phyloP scores from a whole-genome alignment of 1,140 invertebrate genomes.

The Sipha flava region DNA sequence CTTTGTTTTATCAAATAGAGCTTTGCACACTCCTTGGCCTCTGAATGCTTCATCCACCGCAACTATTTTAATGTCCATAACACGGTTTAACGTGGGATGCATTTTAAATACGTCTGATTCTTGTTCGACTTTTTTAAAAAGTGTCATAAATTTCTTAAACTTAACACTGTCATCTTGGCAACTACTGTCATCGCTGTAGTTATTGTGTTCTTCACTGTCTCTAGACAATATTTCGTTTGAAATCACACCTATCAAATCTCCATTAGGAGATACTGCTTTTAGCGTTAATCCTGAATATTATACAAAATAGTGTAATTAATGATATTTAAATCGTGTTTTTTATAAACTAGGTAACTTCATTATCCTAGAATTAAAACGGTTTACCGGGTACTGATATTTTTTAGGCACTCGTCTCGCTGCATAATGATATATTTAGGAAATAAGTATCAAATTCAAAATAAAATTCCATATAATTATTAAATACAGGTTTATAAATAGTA shows the following conservation, averaged over 20 bases:
- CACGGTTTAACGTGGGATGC: slow-evolving; percentile 49
- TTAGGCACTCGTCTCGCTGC: too few relatives aligned
- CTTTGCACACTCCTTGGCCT: slow-evolving; percentile 56
- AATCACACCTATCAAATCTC: slow-evolving; percentile 53
- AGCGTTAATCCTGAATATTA: slow-evolving; percentile 49
- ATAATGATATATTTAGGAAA: too few relatives aligned
- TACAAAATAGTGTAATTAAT: too few relatives aligned
- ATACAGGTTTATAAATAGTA: too few relatives aligned
- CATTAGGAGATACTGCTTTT: slow-evolving; percentile 52
- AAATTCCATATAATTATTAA: too few relatives aligned
- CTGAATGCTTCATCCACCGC: slow-evolving; percentile 56
- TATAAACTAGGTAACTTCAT: too few relatives aligned
- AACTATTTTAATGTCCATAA: slow-evolving; percentile 55
- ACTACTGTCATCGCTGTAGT: background rate
- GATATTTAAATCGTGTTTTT: too few relatives aligned
- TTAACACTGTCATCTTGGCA: slow-evolving; percentile 28
- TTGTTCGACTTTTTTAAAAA: slow-evolving; percentile 51
- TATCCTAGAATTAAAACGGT: too few relatives aligned
- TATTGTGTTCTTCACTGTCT: background rate
- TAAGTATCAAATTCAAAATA: too few relatives aligned
- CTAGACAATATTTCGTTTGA: slow-evolving; percentile 43
- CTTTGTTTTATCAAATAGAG: slow-evolving; percentile 51
- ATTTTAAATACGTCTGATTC: slow-evolving; percentile 50
- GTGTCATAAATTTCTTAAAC: slow-evolving; percentile 49
- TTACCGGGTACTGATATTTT: too few relatives aligned